These are phyloP conservation scores for Anisognathus igniventris DNA, from an alignment of 2,797 vertebrate species.

Conservation along the genomic window DNA sequence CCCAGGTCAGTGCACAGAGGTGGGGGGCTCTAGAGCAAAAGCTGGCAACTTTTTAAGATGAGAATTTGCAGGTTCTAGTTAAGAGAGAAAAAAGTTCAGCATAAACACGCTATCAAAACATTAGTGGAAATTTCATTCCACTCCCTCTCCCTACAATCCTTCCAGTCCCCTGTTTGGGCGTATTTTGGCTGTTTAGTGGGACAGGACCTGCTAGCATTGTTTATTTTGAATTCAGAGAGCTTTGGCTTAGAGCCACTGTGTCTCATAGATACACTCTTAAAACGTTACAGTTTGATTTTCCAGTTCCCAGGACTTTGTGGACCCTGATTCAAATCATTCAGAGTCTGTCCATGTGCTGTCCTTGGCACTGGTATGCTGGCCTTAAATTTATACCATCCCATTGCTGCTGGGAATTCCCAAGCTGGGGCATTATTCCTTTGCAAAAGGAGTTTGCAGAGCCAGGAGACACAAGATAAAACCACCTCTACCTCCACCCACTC, in stretches of 20 bases:
- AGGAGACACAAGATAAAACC: not conserved
- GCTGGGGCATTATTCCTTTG: not conserved
- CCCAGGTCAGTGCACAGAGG: conserved; percentile 13
- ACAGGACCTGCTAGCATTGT: not conserved
- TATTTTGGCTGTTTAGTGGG: not conserved
- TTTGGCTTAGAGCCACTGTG: not conserved
- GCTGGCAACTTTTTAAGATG: not conserved
- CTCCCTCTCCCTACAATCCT: not conserved
- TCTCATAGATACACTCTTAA: not conserved
- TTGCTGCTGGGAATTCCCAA: conserved; percentile 14
- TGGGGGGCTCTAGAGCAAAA: not conserved
- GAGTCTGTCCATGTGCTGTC: not conserved
- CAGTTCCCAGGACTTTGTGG: conserved; percentile 53
- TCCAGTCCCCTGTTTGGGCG: not conserved
- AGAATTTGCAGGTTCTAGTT: not conserved
- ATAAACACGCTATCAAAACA: not conserved
- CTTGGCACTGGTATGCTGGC: conserved; percentile 22
- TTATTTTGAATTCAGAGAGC: conserved; percentile 36
- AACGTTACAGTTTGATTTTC: not conserved
- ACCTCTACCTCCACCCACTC: not conserved
- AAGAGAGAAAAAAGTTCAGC: not conserved
- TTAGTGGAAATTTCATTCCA: not conserved
- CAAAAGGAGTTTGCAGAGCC: not conserved
- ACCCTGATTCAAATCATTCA: not conserved
- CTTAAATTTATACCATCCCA: not conserved